Base-by-base conservation (phyloP, 2,888 invertebrate species). In the Andrena camellia region DNA sequence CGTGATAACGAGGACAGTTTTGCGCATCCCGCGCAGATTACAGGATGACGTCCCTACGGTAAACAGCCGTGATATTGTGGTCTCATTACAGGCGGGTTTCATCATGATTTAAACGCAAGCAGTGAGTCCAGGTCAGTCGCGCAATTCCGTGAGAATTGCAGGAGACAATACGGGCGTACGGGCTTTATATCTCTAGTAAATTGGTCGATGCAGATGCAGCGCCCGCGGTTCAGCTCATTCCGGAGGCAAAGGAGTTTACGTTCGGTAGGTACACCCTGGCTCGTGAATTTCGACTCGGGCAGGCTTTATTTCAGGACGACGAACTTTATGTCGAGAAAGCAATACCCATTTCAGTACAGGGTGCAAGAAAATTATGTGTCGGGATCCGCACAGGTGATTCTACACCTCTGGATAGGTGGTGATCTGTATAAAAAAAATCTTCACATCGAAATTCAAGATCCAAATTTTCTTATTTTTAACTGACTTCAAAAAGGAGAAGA, bases 41-140 rank as follows among this genome's bases (percentile, higher is more conserved):
- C 69, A 35, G 33, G 17, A 59, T 62, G 62, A 50, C 31, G 63
- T 60, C 3, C 63, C 17, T 23, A 70, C 54, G 26, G 26, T 75
- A 73, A 76, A 83, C 63, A 66, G 62, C 69, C 68, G 20, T 67
- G 63, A 81, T 74, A 75, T 74, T 78, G 83, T 54, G 78, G 85
- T 85, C 75, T 86, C 79, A 86, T 82, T 87, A 85, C 69, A 52
- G 59, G 42, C 35, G 42, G 54, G 77, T 88, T 88, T 88, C 88
- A 79, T 85, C 83, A 85, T 64, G 73, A 78, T 71, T 88, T 85
- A 86, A 86, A 84, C 59, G 76, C 80, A 80, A 82, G 48, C 35
- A 63, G 72, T 62, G 81, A 78, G 85, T 83, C 67, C 83, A 81
- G 88, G 88, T 81, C 88, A 81, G 62, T 67, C 71, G 73, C 66